A percentile compares a stretch with the other conserved stretches of the same genome.
phyloP scores from a whole-genome alignment of 2,888 invertebrate species.

The Coremacera marginata region DNA sequence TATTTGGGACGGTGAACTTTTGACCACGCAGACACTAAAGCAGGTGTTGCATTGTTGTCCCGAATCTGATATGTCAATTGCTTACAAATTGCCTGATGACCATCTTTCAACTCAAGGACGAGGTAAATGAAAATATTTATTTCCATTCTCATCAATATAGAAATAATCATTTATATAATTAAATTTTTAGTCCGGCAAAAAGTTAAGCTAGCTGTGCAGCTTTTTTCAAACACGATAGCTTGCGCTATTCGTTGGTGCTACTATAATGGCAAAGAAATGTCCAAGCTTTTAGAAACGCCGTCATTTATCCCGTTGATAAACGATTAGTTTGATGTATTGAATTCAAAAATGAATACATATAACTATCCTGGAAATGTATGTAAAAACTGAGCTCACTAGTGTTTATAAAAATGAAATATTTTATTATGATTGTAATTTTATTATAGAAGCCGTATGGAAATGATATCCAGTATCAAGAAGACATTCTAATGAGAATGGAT shows the following conservation, averaged over 20 bases:
- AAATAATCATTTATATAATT: no score
- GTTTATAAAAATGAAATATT: not conserved
- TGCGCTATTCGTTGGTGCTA: not conserved
- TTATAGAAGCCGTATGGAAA: not conserved
- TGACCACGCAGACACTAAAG: no score
- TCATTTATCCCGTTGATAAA: not conserved
- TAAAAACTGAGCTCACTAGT: no score
- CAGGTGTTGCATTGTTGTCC: no score
- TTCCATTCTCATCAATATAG: no score
- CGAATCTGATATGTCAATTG: no score
- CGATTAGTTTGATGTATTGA: not conserved
- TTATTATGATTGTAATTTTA: not conserved
- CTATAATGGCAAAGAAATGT: not conserved
- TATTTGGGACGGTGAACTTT: no score
- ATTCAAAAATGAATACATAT: not conserved
- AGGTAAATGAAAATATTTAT: not conserved
- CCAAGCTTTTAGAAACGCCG: not conserved
- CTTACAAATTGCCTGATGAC: not conserved
- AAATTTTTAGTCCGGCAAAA: not conserved
- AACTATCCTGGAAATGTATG: no score
- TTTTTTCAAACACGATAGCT: not conserved
- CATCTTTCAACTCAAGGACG: not conserved
- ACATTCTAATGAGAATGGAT: not conserved
- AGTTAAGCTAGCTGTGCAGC: not conserved
- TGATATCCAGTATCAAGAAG: not conserved